phyloP scores from a whole-genome alignment of 2,888 invertebrate genomes.

The Spatulosminthurus flaviceps region DNA sequence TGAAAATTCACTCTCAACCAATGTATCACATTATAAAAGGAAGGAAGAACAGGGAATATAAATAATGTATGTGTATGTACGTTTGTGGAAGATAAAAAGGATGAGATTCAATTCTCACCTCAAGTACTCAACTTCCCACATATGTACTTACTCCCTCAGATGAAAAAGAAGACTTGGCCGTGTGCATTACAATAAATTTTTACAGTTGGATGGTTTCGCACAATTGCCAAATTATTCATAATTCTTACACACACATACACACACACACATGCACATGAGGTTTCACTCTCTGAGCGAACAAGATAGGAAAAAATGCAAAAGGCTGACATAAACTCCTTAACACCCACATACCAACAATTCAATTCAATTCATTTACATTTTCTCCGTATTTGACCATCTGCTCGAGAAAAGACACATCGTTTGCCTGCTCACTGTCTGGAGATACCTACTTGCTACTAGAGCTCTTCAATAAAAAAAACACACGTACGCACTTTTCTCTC shows the following conservation, averaged over 20 bases:
- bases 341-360: conserved; percentile 22
- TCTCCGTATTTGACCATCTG: conserved; percentile 25
- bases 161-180: conserved; percentile 11
- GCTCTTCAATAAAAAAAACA: background rate
- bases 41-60: background rate
- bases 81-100: background rate
- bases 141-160: background rate
- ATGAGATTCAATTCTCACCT: conserved; percentile 14
- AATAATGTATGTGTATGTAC: too few relatives aligned
- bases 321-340: conserved; percentile 1
- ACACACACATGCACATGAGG: too few relatives aligned
- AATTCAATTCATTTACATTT: conserved; percentile 22
- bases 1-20: conserved; percentile 8
- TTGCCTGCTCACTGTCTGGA: background rate
- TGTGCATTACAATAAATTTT: conserved; percentile 23
- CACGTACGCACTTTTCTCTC: conserved; percentile 9
- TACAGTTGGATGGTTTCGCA: conserved; percentile 25
- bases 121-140: conserved; percentile 5
- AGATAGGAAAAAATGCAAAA: background rate
- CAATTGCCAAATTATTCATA: conserved; percentile 30
- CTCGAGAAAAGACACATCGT: background rate
- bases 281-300: background rate
- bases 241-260: background rate
- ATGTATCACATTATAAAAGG: background rate
- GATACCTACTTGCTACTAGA: background rate